These are phyloP conservation scores for Lithodes maja DNA, from an alignment of 2,888 invertebrate genomes.

Conservation along the genomic window DNA sequence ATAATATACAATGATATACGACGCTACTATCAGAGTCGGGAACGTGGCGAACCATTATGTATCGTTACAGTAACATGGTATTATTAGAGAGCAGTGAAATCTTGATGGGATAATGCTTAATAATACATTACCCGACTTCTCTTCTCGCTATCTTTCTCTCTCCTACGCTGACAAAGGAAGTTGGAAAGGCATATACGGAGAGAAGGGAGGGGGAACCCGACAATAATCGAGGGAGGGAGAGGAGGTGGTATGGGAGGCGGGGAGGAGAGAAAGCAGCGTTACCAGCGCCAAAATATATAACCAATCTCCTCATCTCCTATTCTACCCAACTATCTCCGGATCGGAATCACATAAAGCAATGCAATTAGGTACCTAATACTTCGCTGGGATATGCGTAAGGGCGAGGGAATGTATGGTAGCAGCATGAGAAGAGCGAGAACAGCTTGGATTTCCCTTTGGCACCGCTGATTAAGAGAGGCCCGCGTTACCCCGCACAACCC, in stretches of 20 bases:
- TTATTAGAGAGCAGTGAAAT: background rate
- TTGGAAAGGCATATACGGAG: slow-evolving; percentile 44
- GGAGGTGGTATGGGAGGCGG: slow-evolving; percentile 9
- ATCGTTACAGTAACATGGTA: background rate
- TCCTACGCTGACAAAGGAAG: slow-evolving; percentile 30
- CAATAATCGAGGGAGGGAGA: slow-evolving; percentile 42
- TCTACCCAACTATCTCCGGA: background rate
- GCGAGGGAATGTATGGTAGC: background rate
- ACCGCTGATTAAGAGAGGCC: slow-evolving; percentile 16
- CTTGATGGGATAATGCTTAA: background rate
- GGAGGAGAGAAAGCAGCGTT: slow-evolving; percentile 16
- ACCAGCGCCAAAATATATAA: background rate
- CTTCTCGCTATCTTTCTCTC: background rate
- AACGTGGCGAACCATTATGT: background rate
- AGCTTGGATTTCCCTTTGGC: background rate
- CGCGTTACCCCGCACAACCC: slow-evolving; percentile 25
- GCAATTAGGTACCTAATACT: background rate
- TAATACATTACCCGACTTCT: background rate
- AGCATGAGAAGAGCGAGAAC: background rate
- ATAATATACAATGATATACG: background rate
- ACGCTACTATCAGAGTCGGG: background rate
- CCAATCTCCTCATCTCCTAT: background rate
- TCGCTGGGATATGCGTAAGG: background rate
- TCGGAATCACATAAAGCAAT: background rate
- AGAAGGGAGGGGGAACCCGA: slow-evolving; percentile 38